These are phyloP conservation scores for Crocallis elinguaria DNA, from an alignment of 2,888 invertebrate species.

Conservation along the genomic window DNA sequence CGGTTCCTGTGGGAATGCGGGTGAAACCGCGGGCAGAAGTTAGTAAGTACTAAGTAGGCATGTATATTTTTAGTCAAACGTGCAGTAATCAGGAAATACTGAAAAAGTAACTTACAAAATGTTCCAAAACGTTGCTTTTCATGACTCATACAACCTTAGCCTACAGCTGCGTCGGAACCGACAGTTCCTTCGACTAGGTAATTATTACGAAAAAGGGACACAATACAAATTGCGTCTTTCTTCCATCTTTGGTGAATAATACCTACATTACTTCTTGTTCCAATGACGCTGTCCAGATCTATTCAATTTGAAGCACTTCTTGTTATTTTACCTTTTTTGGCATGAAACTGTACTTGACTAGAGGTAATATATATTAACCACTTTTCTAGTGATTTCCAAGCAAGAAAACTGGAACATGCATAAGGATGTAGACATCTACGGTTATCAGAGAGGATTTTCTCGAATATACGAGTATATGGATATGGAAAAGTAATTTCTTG, in stretches of 20 bases:
- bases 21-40: too few relatives aligned
- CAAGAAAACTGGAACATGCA: conserved; percentile 23
- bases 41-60: too few relatives aligned
- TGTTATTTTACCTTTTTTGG: conserved; percentile 38
- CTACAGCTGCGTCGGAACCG: conserved; percentile 30
- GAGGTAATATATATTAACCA: conserved; percentile 32
- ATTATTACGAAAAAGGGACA: conserved; percentile 56
- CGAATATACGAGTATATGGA: neutral
- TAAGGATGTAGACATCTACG: conserved; percentile 1
- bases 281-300: conserved; percentile 39
- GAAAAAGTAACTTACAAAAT: neutral
- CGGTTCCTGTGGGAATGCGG: too few relatives aligned
- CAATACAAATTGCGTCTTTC: conserved; percentile 47
- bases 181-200: conserved; percentile 34
- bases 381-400: conserved; percentile 33
- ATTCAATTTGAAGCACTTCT: conserved; percentile 40
- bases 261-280: conserved; percentile 46
- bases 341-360: conserved; percentile 33
- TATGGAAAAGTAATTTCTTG: conserved; percentile 2
- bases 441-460: neutral
- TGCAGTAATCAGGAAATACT: neutral
- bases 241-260: conserved; percentile 53
- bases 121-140: neutral
- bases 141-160: conserved; percentile 23
- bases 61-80: too few relatives aligned